Evolutionary conservation across 2,113 vertebrate species (phyloP).

Genomic region (Rafetus swinhoei): DNA sequence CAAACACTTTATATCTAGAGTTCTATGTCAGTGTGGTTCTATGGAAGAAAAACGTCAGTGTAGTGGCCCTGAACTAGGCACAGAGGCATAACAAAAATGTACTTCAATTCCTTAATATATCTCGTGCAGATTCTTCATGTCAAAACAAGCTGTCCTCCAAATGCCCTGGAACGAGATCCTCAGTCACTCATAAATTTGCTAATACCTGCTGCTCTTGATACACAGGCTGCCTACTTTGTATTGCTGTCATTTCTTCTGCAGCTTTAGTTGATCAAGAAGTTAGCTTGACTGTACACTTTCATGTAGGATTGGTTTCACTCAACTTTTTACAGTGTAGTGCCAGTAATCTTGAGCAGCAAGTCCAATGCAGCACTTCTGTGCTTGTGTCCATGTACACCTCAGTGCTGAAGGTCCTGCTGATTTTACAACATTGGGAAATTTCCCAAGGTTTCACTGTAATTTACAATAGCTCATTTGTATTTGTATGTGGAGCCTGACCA

Average conservation of each 20-base stretch:
- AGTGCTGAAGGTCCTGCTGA: not conserved
- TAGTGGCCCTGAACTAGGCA: rapidly evolving
- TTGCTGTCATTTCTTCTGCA: not conserved
- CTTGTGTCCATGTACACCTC: not conserved
- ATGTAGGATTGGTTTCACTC: no score
- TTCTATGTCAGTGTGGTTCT: rapidly evolving
- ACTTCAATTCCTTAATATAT: not conserved
- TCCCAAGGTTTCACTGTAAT: not conserved
- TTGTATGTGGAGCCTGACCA: not conserved
- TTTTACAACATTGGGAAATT: not conserved
- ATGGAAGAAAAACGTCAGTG: rapidly evolving
- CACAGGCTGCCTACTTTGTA: not conserved
- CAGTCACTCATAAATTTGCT: not conserved
- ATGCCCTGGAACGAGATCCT: not conserved
- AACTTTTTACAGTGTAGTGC: no score
- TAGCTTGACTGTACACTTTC: not conserved
- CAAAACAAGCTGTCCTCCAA: rapidly evolving
- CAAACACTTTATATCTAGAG: not conserved
- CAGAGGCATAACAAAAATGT: not conserved
- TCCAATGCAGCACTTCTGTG: not conserved
- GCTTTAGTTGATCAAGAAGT: not conserved
- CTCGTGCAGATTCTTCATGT: not conserved
- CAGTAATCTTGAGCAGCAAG: not conserved
- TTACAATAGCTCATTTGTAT: not conserved
- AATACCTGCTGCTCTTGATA: not conserved